Evolutionary conservation across 2,797 vertebrate species (phyloP), one percentile per base, ranked within the genome.

Genomic region (Clarias laeviceps): DNA sequence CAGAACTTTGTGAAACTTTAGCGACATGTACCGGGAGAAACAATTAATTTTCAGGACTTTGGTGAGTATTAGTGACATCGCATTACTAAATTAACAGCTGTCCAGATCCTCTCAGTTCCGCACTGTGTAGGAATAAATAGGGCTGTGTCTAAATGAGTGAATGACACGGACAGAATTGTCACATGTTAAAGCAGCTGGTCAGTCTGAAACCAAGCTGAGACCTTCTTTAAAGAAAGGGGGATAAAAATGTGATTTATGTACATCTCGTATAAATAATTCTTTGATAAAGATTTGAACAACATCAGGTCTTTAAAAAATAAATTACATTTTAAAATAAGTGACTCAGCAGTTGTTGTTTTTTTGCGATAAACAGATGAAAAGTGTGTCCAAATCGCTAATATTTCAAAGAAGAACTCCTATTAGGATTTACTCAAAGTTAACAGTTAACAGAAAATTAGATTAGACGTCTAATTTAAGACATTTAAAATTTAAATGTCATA

Each of bases 231-330:
- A 68, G 18, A 29, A 70, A 5, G 76, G 56, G 24, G 32, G 61
- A 34, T 34, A 24, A 74, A 74, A 66, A 68, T 59, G 22, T 68
- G 17, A 22, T 80, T 70, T 29, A 18, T 70, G n/a, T 17, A 50
- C 29, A 29, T 77, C 32, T 24, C 37, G 0, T 76, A 6, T 54
- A 24, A 59, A 50, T 29, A 40, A 59, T 11, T 66, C 45, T 82
- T 82, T 68, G 72, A 69, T 62, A 24, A 72, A n/a, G 61, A 64
- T 64, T 73, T 73, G 27, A 73, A 40, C 37, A 70, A 8, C 18
- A 82, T 68, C 72, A 29, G 20, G 20, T 15, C 29, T 82, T 82
- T 68, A 29, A 82, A 78, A 61, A 86, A 66, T 82, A 82, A 77
- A 77, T 45, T 4, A 22, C 18, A 50, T 68, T 69, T 66, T 57